Base-by-base conservation (phyloP, 1,140 invertebrate genomes). In the Oreohelix idahoensis region DNA sequence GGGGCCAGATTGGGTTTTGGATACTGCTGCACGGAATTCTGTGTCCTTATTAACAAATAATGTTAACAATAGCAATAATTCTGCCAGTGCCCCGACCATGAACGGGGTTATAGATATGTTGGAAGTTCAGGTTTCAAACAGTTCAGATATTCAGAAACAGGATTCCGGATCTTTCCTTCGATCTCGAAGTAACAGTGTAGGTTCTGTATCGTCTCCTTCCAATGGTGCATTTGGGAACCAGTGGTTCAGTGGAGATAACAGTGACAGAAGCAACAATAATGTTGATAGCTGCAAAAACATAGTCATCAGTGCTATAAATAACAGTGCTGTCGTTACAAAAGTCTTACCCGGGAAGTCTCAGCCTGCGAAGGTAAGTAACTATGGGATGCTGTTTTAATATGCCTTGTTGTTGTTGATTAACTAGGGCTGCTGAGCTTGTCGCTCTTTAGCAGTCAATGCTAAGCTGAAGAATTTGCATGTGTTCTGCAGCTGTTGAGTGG, bases 261-360 rank as follows among this genome's bases (percentile, higher is more conserved):
- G 42, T n/a, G 51, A 74, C 49, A 32, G 45, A 29, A 75, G 45
- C 66, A 80, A 39, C 38, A 51, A 32, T 23, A 71, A 35, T 36
- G 45, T 39, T 11, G 38, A 35, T 76, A 36, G 74, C 45, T 70
- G 86, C 39, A 89, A 90, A 86, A 90, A 89, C 81, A 89, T 91
- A 71, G 87, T 91, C 15, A 89, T 90, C 79, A 90, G 87, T 88
- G 86, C 89, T 81, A 85, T 90, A 51, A 89, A 88, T 77, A 91
- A 89, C 83, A 90, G 88, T 80, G 86, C 87, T 42, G 89, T 90
- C 42, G 87, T 90, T 29, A 89, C 89, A 17, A 90, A 90, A 86
- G 87, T 88, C 32, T 85, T 90, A 36, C 84, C 89, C 79, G 85
- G 39, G 51, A 79, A 35, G 35, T 23, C 58, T 81, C 87, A 87